phyloP scores from a whole-genome alignment of 2,888 invertebrate species.

The Thereva unica region DNA sequence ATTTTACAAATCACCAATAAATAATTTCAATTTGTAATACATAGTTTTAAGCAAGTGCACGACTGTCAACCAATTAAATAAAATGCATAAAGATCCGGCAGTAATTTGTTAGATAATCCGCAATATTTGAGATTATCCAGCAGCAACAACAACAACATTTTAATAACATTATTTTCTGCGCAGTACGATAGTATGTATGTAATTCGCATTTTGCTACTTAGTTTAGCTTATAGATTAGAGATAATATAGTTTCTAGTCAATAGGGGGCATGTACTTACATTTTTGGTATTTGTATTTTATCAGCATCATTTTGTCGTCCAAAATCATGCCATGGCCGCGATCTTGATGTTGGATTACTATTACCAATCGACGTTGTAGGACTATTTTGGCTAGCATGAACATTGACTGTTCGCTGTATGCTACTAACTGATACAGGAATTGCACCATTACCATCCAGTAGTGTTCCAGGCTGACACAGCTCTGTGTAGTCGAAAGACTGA shows the following conservation, averaged over 20 bases:
- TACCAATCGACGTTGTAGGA: slow-evolving; percentile 61
- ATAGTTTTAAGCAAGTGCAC: too few species aligned
- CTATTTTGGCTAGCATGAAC: slow-evolving; percentile 59
- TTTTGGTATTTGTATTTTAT: slow-evolving; percentile 97
- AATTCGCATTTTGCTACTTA: too few species aligned
- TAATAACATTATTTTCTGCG: too few species aligned
- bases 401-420: slow-evolving; percentile 61
- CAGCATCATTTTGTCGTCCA: slow-evolving; percentile 89
- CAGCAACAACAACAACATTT: too few species aligned
- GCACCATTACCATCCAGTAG: slow-evolving; percentile 62
- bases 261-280: slow-evolving; percentile 72
- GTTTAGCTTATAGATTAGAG: too few species aligned
- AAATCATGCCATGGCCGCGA: slow-evolving; percentile 94
- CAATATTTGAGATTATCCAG: too few species aligned
- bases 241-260: not conserved
- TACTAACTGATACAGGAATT: slow-evolving; percentile 61
- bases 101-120: too few species aligned
- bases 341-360: slow-evolving; percentile 68
- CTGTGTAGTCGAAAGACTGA: slow-evolving; percentile 92
- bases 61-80: too few species aligned
- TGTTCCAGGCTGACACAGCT: slow-evolving; percentile 75
- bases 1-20: too few species aligned
- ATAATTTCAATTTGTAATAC: too few species aligned
- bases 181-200: too few species aligned
- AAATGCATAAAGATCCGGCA: too few species aligned